Conservation (phyloP, 2,113 vertebrate species). For the Craseonycteris thonglongyai region DNA sequence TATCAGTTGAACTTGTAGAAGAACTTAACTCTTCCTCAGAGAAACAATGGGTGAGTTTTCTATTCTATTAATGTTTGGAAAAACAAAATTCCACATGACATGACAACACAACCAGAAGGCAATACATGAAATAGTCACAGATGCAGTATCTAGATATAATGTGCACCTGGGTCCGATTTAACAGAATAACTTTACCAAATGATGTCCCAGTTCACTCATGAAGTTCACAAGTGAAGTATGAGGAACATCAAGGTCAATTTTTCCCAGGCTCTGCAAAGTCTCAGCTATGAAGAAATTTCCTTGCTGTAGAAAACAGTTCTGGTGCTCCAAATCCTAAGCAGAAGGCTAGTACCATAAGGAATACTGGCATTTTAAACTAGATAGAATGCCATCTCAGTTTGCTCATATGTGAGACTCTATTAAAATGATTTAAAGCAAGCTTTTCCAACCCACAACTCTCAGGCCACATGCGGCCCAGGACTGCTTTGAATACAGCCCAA, state of each 20-base stretch:
- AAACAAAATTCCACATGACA: conserved; percentile 16
- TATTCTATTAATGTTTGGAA: conserved; percentile 67
- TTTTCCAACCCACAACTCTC: too few species aligned
- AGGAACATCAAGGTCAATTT: background rate
- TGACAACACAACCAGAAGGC: background rate
- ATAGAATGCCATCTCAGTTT: background rate
- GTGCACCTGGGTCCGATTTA: background rate
- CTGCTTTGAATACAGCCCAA: too few species aligned
- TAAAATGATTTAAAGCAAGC: conserved; percentile 27
- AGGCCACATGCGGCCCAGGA: too few species aligned
- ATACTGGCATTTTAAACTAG: background rate
- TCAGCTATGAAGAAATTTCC: background rate
- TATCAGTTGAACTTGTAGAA: conserved; percentile 94
- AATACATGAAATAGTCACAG: background rate
- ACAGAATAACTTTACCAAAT: background rate
- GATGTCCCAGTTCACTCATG: background rate
- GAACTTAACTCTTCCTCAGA: conserved; percentile 92
- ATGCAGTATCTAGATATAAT: background rate
- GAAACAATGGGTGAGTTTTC: conserved; percentile 58
- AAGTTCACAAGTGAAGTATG: background rate
- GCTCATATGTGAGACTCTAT: background rate
- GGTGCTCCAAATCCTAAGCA: background rate
- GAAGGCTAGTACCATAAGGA: background rate
- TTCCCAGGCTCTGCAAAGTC: background rate
- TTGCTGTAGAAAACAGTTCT: background rate